phyloP scores from a whole-genome alignment of 92 coral and sea anemone species.

The Siderastrea radians region DNA sequence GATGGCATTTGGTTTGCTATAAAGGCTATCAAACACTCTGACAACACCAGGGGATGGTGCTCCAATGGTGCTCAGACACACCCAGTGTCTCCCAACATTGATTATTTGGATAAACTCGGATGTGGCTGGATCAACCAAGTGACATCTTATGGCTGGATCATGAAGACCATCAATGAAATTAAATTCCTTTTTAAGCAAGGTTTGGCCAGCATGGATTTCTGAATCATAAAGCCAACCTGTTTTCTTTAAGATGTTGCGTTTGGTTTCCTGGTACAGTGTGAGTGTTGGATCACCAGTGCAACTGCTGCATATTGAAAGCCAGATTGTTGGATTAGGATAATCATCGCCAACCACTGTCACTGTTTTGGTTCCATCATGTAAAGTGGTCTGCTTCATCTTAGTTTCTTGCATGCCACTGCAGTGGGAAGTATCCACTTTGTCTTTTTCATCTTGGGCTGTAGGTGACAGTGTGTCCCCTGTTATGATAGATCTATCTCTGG shows the following conservation, averaged over 20 bases:
- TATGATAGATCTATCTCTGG: neutral
- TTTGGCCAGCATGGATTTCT: constrained; percentile 42
- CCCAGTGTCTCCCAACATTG: constrained; percentile 61
- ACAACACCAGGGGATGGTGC: neutral
- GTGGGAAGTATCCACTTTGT: neutral
- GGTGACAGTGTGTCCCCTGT: neutral
- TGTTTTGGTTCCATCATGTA: neutral
- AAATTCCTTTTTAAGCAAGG: constrained; percentile 22
- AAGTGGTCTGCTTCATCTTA: neutral
- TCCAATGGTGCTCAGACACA: constrained; percentile 29
- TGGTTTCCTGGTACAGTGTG: constrained; percentile 9
- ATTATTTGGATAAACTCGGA: constrained; percentile 15
- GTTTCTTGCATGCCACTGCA: neutral
- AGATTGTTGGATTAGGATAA: neutral
- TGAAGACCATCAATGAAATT: constrained; percentile 18
- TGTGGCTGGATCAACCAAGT: constrained; percentile 30
- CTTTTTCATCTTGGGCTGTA: neutral
- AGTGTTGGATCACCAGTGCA: constrained; percentile 13
- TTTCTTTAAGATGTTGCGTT: constrained; percentile 24
- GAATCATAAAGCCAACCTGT: constrained; percentile 33
- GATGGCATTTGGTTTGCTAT: too few relatives aligned
- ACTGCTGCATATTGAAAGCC: constrained; percentile 14
- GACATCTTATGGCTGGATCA: constrained; percentile 35
- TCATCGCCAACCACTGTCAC: constrained; percentile 6
- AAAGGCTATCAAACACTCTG: constrained; percentile 3